Percentiles rank a stretch among this genome's conserved stretches.
Conservation (phyloP, 2,888 invertebrate genomes). For the Epinotia demarniana region DNA sequence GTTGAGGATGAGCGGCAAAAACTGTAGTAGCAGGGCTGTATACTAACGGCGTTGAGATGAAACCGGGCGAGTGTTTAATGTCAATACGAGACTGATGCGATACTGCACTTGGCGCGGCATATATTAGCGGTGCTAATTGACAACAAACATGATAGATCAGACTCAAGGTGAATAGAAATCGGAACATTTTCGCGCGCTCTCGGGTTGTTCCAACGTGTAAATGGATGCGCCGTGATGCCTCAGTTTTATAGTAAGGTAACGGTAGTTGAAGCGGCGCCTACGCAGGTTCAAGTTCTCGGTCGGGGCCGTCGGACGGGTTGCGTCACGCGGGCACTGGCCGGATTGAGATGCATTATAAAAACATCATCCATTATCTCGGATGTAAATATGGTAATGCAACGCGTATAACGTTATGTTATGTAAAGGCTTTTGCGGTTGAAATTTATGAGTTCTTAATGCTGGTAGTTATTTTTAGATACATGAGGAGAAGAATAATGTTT, state of each 20-base stretch:
- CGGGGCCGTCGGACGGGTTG: constrained; percentile 63
- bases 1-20: constrained; percentile 53
- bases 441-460: neutral
- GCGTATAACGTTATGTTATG: constrained; percentile 1
- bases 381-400: constrained; percentile 36
- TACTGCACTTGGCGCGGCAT: constrained; percentile 81
- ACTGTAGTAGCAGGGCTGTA: constrained; percentile 63
- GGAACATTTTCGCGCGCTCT: constrained; percentile 65
- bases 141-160: constrained; percentile 57
- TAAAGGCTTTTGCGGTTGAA: constrained; percentile 2
- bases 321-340: constrained; percentile 76
- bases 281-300: constrained; percentile 78
- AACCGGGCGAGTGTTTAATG: constrained; percentile 67
- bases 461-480: neutral
- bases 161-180: constrained; percentile 59
- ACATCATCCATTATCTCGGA: constrained; percentile 52
- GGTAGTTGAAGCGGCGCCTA: constrained; percentile 66
- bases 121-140: constrained; percentile 67
- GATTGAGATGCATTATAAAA: constrained; percentile 60
- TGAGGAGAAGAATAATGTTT: neutral
- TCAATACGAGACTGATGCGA: constrained; percentile 84
- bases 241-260: constrained; percentile 75
- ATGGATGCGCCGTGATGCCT: constrained; percentile 58
- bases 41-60: constrained; percentile 62
- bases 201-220: constrained; percentile 48